Evolutionary conservation across 2,888 invertebrate species (phyloP), one percentile per base, ranked within the genome.

Genomic region (Drosophila flavopinicola): DNA sequence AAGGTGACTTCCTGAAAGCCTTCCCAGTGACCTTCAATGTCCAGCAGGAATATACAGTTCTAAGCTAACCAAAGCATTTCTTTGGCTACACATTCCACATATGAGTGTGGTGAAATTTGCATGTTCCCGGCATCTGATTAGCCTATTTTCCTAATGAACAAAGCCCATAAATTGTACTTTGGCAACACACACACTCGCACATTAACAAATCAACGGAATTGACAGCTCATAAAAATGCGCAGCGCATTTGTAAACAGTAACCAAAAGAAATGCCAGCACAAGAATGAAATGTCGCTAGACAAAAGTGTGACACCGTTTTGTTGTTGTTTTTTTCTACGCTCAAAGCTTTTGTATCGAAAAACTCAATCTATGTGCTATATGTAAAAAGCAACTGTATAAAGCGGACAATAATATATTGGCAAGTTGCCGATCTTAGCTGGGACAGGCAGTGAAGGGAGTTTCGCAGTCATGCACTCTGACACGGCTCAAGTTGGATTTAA

Each of bases 141-240:
- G 74, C 83, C 83, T 64, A 88, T 80, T 88, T 83, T 33, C 23
- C 57, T 78, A 87, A 87, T 78, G 69, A 78, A 83, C 25, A 78
- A 74, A 70, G 42, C 45, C 65, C 70, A 80, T 78, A 78, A 75
- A 75, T 75, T 66, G 57, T 52, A 30, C 29, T 76, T 84, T 65
- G 73, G 41, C 24, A 67, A 35, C 15, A 41, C 35, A 38, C 1
- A 48, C 30, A 20, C 24, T 25, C 7, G 13, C 13, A 38, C 38
- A 38, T 25, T 17, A 20, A 47, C 20, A 61, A 51, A 71, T 54
- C 67, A 41, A 47, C 17, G 49, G 54, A 42, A 51, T 56, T 56
- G 51, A 24, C 27, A 37, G 54, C 70, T 76, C 37, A 71, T 71
- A 75, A 71, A 61, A 73, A 73, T 77, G 72, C 78, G 78, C 58